A percentile compares a stretch with the other conserved stretches of the same genome.
These are phyloP conservation scores for Platyura marginata DNA, from an alignment of 1,140 invertebrate species.

Conservation along the genomic window DNA sequence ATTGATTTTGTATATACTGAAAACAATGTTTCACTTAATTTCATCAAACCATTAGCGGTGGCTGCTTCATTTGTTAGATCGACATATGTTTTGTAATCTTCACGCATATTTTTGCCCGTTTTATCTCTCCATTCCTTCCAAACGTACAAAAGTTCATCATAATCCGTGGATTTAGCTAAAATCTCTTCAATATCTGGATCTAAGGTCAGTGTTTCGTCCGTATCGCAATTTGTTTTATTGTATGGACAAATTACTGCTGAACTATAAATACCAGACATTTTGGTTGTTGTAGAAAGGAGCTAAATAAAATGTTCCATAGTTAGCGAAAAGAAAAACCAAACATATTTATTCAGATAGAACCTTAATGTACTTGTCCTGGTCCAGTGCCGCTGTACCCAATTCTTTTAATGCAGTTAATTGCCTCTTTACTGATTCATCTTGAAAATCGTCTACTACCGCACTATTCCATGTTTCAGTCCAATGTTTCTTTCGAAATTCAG, in stretches of 20 bases:
- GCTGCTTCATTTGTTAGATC: constrained; percentile 61
- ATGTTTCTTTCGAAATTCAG: not conserved
- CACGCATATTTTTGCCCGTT: constrained; percentile 47
- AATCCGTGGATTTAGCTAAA: constrained; percentile 42
- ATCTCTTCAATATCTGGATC: constrained; percentile 61
- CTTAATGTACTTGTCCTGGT: not conserved
- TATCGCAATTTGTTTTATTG: not conserved
- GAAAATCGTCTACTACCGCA: not conserved
- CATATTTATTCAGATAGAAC: not conserved
- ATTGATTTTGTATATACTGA: not conserved
- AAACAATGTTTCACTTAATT: not conserved
- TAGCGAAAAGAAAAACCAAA: not conserved
- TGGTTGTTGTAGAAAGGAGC: not conserved
- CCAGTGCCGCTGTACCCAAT: not conserved
- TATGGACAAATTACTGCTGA: not conserved
- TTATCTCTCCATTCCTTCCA: constrained; percentile 63
- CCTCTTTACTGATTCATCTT: not conserved
- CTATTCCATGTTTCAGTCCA: not conserved
- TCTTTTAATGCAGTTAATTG: not conserved
- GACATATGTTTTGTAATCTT: constrained; percentile 51
- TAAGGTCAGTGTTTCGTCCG: constrained; percentile 39
- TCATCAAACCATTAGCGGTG: constrained; percentile 48
- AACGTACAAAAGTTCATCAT: constrained; percentile 24
- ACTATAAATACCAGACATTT: not conserved
- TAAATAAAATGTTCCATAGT: not conserved